Evolutionary conservation across 2,888 invertebrate genomes (phyloP), one percentile per base, ranked within the genome.

Genomic region (Heliconius ethilla): DNA sequence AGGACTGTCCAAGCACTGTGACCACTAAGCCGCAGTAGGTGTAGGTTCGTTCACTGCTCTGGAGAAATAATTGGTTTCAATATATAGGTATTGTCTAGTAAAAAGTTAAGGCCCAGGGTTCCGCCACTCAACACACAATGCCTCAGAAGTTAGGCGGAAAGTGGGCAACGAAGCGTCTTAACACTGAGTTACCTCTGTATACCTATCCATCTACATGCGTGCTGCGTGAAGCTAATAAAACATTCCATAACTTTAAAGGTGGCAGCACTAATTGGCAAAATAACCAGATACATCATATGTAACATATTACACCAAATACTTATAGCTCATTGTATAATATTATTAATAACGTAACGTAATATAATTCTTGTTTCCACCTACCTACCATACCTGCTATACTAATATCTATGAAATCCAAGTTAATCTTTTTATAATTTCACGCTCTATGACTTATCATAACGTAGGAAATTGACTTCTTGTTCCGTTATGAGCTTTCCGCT

Each of bases 381-480:
- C 29, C 29, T 29, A 29, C 15, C 18, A 5, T 22, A 45, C 2
- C 3, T 15, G 2, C 55, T 22, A 55, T 7, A 55, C 22, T 67
- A n/a, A 37, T 13, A 25, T 67, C 1, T n/a, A 13, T 67, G 25
- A 37, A 67, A 67, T 11, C 7, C 67, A 37, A 13, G 67, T 40
- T 15, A 67, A 67, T 37, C 40, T 40, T 67, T 67, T n/a, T 40
- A 40, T 67, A 67, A 67, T 67, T 67, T 67, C 40, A 67, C 67
- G 40, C 13, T 40, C 13, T 40, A 40, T 25, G 37, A n/a, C n/a
- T 40, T 67, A 67, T 67, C 40, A 37, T 67, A 67, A 40, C 40
- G 37, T 67, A 67, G 67, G 67, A 67, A 67, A 67, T 67, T 67
- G 40, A 67, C 25, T 67, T 67, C 67, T 67, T 67, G 67, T 67